Evolutionary conservation across 92 coral and sea anemone species (phyloP).

Genomic region (Siderastrea radians): DNA sequence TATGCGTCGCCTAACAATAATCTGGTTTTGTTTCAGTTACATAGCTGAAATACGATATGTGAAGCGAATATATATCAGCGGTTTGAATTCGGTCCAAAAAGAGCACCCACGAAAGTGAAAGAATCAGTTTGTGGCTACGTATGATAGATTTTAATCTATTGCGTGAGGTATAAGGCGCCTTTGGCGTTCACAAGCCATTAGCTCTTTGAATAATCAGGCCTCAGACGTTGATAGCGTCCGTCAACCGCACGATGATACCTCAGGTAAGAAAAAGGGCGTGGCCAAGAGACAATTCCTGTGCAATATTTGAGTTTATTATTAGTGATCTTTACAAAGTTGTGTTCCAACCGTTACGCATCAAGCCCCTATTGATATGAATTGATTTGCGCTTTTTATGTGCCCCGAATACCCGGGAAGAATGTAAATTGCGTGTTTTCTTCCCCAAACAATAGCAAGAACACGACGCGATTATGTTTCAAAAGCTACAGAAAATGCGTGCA

Average conservation of each 20-base stretch:
- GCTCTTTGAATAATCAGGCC: background rate
- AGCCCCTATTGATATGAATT: too few relatives aligned
- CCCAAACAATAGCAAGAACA: too few relatives aligned
- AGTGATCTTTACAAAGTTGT: too few relatives aligned
- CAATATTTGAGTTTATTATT: too few relatives aligned
- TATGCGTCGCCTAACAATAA: background rate
- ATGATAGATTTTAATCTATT: background rate
- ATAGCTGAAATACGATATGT: background rate
- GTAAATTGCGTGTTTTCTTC: too few relatives aligned
- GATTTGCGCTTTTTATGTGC: too few relatives aligned
- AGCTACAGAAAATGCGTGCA: too few relatives aligned
- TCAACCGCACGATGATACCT: slow-evolving; percentile 6
- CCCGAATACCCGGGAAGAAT: too few relatives aligned
- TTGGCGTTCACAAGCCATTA: background rate
- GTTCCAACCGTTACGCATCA: too few relatives aligned
- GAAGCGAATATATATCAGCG: background rate
- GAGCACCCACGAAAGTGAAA: background rate
- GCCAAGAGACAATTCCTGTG: background rate
- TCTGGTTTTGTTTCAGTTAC: background rate
- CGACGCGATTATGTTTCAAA: too few relatives aligned
- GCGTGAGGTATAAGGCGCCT: background rate
- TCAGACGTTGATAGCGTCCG: background rate
- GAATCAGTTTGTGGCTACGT: too few relatives aligned
- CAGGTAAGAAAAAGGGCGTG: slow-evolving; percentile 8
- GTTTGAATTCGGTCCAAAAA: background rate